A percentile compares a stretch with the other conserved stretches of the same genome.
Evolutionary conservation across 2,888 invertebrate genomes (phyloP).

Genomic region (Pyrgus malvae): DNA sequence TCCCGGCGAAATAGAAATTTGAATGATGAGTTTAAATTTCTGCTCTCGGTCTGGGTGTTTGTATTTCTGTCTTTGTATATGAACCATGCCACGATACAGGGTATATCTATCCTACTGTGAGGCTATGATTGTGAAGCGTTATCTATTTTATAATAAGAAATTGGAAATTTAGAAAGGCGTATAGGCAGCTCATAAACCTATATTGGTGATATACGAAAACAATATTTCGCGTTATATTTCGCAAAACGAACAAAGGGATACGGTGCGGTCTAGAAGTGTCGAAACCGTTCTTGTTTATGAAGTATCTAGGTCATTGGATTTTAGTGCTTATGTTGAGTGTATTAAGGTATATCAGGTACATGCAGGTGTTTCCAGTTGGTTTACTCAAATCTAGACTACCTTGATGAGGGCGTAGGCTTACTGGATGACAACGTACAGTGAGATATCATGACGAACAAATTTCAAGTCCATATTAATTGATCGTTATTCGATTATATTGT

Average conservation of each 20-base stretch:
- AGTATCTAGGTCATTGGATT: neutral
- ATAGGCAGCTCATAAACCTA: too few species aligned
- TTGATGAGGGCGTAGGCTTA: constrained; percentile 74
- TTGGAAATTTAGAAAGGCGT: too few species aligned
- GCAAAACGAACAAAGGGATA: constrained; percentile 26
- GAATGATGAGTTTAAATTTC: too few species aligned
- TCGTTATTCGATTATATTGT: too few species aligned
- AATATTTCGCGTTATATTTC: constrained; percentile 14
- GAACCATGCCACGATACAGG: too few species aligned
- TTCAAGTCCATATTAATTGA: too few species aligned
- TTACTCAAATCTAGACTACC: constrained; percentile 54
- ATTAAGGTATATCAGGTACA: neutral
- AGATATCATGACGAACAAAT: constrained; percentile 14
- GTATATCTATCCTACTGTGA: too few species aligned
- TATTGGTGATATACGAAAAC: constrained; percentile 1
- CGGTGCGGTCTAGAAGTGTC: constrained; percentile 33
- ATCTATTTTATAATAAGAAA: too few species aligned
- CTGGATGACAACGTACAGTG: constrained; percentile 35
- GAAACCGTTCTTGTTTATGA: constrained; percentile 24
- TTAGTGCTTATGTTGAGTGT: neutral
- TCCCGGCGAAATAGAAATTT: too few species aligned
- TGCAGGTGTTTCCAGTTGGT: constrained; percentile 25
- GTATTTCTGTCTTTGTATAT: too few species aligned
- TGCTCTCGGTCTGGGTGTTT: too few species aligned
- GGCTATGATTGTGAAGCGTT: too few species aligned